Base-by-base conservation (phyloP, 2,797 vertebrate species). In the Pangasius sanitwongsei region DNA sequence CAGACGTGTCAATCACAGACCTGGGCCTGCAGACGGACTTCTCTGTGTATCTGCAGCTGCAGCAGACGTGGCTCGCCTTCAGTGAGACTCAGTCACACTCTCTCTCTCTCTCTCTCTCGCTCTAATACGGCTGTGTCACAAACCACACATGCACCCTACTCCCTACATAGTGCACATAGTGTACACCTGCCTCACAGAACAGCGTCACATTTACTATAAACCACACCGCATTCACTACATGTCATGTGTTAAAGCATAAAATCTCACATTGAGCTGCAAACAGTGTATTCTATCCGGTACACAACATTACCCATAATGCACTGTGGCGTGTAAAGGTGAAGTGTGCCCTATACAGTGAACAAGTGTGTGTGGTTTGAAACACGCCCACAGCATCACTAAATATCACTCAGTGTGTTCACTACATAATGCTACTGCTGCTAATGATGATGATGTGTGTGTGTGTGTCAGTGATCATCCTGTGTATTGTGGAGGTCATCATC, bases 11-110 rank as follows among this genome's bases (percentile, higher is more conserved):
- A 63, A 95, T 99, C 91, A 78, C 69, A 0, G 98, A 99, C 83
- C 94, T 99, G 55, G 98, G 98, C 2, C 94, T 99, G 48, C 98
- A 99, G 95, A 98, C 97, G 0, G 98, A 99, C 93, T 93, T 99
- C 31, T 94, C 96, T 0, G 95, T 99, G 16, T 99, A 99, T 92
- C 95, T 99, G 48, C 97, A 99, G 93, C 95, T 99, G 90, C 94
- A 93, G 70, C 98, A 99, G 95, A 99, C 98, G 0, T 99, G 98
- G 98, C 93, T 99, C 93, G 98, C 97, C 0, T 99, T 99, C 95
- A 93, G 98, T 99, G 88, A 93, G 98, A 0, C 74, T 23, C 80
- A 70, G 9, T 44, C 41, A 53, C 86, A n/a, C 44, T 15, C 37
- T 67, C 81, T 61, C 80, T 12, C 41, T 41, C 41, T 41, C 41